Evolutionary conservation across 2,888 invertebrate genomes (phyloP), one percentile per base, ranked within the genome.

Genomic region (Athrips mouffetella): DNA sequence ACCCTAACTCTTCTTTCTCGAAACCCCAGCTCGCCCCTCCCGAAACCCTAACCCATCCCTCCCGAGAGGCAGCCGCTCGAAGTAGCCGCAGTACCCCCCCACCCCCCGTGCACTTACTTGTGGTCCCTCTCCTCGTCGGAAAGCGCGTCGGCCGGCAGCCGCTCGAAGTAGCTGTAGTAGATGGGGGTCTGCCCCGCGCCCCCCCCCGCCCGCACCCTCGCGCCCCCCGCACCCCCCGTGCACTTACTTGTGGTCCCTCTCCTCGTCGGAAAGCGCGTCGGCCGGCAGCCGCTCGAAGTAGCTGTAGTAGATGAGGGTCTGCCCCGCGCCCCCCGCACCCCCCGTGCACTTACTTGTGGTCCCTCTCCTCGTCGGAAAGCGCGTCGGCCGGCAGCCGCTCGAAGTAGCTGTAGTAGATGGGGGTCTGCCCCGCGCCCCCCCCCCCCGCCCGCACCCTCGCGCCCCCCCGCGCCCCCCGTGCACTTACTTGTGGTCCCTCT

Each of bases 111-210:
- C n/a, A n/a, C n/a, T n/a, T n/a, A n/a, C n/a, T n/a, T n/a, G n/a
- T n/a, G n/a, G n/a, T n/a, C n/a, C n/a, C n/a, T n/a, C n/a, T n/a
- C n/a, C n/a, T n/a, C n/a, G n/a, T n/a, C n/a, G n/a, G n/a, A n/a
- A n/a, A n/a, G n/a, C n/a, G n/a, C n/a, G 64, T 91, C 91, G 37
- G 91, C 91, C 3, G 91, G 91, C 52, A 90, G 80, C 30, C 87
- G 76, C 70, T 93, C 93, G 76, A 93, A 93, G 82, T 94, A 93
- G 31, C 93, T 93, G 84, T 91, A 92, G 82, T 92, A 94, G 60
- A 91, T 87, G 52, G 90, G 90, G 31, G 84, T 78, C 57, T 76
- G 76, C 50, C 53, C 50, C 51, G 63, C 51, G 57, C 67, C 11
- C 2, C 58, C 7, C 65, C 64, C 90, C 92, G 91, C 27, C 8